phyloP scores from a whole-genome alignment of 1,140 invertebrate species.

The Kradibia gibbosae region DNA sequence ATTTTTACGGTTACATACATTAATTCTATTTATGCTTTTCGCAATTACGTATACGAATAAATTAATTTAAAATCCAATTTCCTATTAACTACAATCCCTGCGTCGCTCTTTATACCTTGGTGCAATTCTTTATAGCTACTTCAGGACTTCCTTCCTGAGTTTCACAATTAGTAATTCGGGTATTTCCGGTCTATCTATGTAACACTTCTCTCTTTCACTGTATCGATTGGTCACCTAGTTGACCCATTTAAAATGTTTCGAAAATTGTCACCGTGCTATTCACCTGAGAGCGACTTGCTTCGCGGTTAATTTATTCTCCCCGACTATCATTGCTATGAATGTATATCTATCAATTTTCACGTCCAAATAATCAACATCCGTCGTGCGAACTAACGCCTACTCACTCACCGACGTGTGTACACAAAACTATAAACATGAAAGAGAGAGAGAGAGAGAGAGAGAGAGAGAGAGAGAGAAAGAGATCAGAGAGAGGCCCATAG shows the following conservation, averaged over 20 bases:
- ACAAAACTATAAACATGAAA: neutral
- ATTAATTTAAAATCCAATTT: too few relatives aligned
- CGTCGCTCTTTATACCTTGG: neutral
- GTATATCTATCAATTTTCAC: conserved; percentile 21
- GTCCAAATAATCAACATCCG: conserved; percentile 2
- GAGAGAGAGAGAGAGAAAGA: conserved; percentile 6
- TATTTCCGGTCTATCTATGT: neutral
- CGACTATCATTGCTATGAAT: neutral
- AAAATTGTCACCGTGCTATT: neutral
- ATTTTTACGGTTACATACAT: neutral
- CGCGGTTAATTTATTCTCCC: neutral
- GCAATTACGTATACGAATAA: neutral
- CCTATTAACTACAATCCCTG: too few relatives aligned
- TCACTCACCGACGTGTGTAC: neutral
- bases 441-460: conserved; percentile 13
- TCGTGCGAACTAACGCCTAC: neutral
- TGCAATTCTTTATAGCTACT: neutral
- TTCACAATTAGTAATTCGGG: conserved; percentile 1
- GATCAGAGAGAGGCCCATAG: neutral
- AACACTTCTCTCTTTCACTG: conserved; percentile 4
- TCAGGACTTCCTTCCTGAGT: neutral
- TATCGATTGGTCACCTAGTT: neutral
- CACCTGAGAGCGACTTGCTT: neutral
- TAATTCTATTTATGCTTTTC: neutral
- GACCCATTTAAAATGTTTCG: neutral